Evolutionary conservation across 2,113 vertebrate genomes (phyloP).

Genomic region (Thamnaconus septentrionalis): DNA sequence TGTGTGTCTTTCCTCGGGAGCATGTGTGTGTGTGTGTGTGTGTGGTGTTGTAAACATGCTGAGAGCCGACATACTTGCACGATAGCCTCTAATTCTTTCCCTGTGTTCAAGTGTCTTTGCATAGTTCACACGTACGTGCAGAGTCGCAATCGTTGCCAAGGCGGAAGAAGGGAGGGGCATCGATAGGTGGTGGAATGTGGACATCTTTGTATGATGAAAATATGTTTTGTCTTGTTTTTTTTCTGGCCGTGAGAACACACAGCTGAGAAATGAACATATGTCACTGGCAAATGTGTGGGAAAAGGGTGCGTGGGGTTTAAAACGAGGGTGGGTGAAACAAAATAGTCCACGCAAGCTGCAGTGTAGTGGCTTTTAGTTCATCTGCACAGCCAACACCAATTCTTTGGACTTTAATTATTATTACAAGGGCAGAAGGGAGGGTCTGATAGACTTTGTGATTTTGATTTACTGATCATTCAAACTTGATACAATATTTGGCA

Average conservation of each 20-base stretch:
- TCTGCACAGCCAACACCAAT: too few species aligned
- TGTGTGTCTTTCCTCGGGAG: not conserved
- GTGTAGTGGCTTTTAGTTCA: too few species aligned
- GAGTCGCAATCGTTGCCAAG: constrained; percentile 22
- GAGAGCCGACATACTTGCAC: constrained; percentile 12
- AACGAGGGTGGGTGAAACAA: too few species aligned
- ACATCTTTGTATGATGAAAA: constrained; percentile 41
- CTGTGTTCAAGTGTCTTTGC: constrained; percentile 37
- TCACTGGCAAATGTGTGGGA: constrained; percentile 18
- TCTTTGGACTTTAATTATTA: too few species aligned
- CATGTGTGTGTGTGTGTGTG: not conserved
- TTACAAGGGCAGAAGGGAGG: too few species aligned
- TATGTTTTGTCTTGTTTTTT: constrained; percentile 60
- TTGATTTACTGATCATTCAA: too few species aligned
- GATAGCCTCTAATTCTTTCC: constrained; percentile 19
- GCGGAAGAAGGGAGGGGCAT: constrained; percentile 10
- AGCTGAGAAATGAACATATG: constrained; percentile 34
- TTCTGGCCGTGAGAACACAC: constrained; percentile 9
- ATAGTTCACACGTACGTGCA: not conserved
- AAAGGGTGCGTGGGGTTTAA: not conserved
- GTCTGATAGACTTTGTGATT: too few species aligned
- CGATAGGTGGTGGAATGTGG: constrained; percentile 30
- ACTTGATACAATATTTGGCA: too few species aligned
- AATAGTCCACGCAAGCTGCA: too few species aligned
- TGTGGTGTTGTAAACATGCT: constrained; percentile 13